phyloP scores from a whole-genome alignment of 2,113 vertebrate species.

The Lophura nycthemera region DNA sequence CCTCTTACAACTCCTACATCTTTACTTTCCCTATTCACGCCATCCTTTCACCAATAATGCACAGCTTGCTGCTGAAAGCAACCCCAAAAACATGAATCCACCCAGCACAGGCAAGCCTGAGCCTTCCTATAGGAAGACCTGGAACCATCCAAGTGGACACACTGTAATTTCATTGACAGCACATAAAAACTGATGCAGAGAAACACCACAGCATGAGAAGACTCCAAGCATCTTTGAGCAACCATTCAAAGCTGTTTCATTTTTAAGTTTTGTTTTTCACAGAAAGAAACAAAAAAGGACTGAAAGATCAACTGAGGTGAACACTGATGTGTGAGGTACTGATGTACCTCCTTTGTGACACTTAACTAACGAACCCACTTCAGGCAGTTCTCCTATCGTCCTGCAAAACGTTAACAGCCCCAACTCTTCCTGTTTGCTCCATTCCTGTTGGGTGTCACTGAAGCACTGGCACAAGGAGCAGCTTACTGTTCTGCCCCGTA shows the following conservation, averaged over 20 bases:
- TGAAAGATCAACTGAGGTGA: background rate
- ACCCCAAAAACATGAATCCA: background rate
- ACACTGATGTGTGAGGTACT: too few relatives aligned
- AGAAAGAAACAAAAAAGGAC: background rate
- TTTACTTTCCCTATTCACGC: background rate
- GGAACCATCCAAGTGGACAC: background rate
- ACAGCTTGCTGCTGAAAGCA: background rate
- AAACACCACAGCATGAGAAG: background rate
- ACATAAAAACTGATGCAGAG: background rate
- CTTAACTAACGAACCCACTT: background rate
- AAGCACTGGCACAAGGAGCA: background rate
- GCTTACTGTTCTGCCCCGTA: background rate
- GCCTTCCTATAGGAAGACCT: background rate
- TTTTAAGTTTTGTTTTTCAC: background rate
- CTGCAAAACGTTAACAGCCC: background rate
- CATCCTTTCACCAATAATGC: background rate
- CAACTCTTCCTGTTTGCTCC: background rate
- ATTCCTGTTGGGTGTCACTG: background rate
- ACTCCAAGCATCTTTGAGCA: background rate
- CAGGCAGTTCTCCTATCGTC: background rate
- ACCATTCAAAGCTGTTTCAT: background rate
- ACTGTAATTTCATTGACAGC: background rate
- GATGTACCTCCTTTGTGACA: background rate
- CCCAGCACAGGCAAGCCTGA: background rate
- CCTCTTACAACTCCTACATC: background rate